phyloP scores from a whole-genome alignment of 2,113 vertebrate species.

The Pithys albifrons region DNA sequence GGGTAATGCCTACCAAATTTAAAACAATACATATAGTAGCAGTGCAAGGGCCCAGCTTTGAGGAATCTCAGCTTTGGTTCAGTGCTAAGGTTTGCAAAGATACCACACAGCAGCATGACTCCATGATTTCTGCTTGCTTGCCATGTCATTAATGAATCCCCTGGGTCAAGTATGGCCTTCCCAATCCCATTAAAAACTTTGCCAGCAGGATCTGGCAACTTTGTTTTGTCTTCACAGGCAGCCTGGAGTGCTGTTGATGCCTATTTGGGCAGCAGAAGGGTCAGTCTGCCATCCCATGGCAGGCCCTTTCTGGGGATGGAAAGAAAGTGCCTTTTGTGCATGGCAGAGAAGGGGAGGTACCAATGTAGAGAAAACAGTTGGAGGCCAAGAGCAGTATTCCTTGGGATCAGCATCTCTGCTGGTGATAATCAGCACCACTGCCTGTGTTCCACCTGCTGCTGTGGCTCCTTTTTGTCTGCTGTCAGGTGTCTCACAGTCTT shows the following conservation, averaged over 20 bases:
- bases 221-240: not conserved
- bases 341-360: not conserved
- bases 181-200: not conserved
- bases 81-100: not conserved
- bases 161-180: not conserved
- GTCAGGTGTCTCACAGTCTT: not conserved
- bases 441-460: not conserved
- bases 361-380: not conserved
- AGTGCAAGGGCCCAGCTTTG: not conserved
- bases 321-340: not conserved
- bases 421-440: not conserved
- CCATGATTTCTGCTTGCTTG: not conserved
- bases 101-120: not conserved
- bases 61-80: not conserved
- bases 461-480: not conserved
- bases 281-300: not conserved
- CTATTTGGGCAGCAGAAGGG: not conserved
- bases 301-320: not conserved
- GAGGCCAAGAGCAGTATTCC: not conserved
- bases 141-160: rapidly evolving
- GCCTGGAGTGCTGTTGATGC: rapidly evolving
- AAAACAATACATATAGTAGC: not conserved
- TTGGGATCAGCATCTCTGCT: not conserved
- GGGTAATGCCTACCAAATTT: not conserved
- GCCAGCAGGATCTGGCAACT: not conserved